Evolutionary conservation across 1,140 invertebrate species (phyloP).

Genomic region (Nasonia longicornis): DNA sequence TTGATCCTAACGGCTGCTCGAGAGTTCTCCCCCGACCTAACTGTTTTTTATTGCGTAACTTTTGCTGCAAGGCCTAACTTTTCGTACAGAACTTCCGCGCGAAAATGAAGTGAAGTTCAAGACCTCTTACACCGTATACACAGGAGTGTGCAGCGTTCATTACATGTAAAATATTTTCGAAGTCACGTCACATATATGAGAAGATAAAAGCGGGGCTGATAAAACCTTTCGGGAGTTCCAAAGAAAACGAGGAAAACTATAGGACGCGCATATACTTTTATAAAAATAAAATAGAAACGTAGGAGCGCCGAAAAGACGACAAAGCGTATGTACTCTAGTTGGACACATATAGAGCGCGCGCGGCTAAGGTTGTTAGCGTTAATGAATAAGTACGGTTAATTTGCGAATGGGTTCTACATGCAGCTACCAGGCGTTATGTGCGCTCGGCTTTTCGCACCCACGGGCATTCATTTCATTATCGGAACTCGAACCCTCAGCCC

Average conservation of each 20-base stretch:
- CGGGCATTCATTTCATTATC: conserved; percentile 65
- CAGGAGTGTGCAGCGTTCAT: too few relatives aligned
- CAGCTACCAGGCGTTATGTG: conserved; percentile 41
- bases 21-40: not conserved
- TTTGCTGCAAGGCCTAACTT: not conserved
- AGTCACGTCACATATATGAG: too few relatives aligned
- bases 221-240: too few relatives aligned
- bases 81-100: not conserved
- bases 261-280: too few relatives aligned
- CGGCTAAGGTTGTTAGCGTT: conserved; percentile 58
- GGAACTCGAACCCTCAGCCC: conserved; percentile 52
- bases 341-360: not conserved
- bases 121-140: not conserved
- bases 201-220: too few relatives aligned
- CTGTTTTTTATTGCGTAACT: not conserved
- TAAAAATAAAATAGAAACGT: too few relatives aligned
- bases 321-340: not conserved
- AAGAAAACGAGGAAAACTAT: too few relatives aligned
- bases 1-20: conserved; percentile 10
- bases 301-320: too few relatives aligned
- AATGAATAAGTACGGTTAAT: conserved; percentile 67
- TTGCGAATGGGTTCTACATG: conserved; percentile 64
- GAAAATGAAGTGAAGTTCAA: not conserved
- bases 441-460: conserved; percentile 51
- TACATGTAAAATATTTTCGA: too few relatives aligned